Evolutionary conservation across 2,888 invertebrate genomes (phyloP).

Genomic region (Cerastis rubricosa): DNA sequence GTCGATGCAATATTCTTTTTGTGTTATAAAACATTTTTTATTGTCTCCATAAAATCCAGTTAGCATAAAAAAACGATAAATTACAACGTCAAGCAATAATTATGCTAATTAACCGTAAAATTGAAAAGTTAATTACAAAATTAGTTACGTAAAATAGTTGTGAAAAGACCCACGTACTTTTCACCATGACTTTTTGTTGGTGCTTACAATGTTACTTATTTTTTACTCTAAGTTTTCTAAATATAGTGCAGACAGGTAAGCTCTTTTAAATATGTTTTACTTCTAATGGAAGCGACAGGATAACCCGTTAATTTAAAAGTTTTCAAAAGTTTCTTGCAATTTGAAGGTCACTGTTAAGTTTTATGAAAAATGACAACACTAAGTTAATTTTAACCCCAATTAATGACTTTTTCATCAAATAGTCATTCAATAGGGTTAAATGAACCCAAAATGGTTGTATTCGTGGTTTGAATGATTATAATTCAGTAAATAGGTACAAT

Average conservation of each 20-base stretch:
- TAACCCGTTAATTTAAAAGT: too few relatives aligned
- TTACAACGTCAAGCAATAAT: constrained; percentile 18
- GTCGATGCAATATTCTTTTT: constrained; percentile 82
- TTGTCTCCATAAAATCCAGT: constrained; percentile 14
- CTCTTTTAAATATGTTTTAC: not conserved
- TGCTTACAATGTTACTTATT: constrained; percentile 14
- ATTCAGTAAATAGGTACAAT: too few relatives aligned
- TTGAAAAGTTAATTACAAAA: constrained; percentile 6
- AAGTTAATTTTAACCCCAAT: too few relatives aligned
- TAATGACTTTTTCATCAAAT: too few relatives aligned
- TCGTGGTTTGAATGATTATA: too few relatives aligned
- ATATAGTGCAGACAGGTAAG: constrained; percentile 38
- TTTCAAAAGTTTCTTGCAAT: too few relatives aligned
- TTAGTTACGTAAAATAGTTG: not conserved
- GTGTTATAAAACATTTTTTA: constrained; percentile 22
- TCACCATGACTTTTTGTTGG: constrained; percentile 28
- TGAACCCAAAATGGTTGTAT: too few relatives aligned
- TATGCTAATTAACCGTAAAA: constrained; percentile 35
- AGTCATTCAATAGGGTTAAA: too few relatives aligned
- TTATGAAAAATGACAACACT: too few relatives aligned
- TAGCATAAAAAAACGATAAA: not conserved
- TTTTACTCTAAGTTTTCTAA: constrained; percentile 12
- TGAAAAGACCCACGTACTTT: not conserved
- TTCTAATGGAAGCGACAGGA: too few relatives aligned
- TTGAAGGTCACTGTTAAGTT: too few relatives aligned